Percentiles rank a stretch among this genome's conserved stretches.
Evolutionary conservation across 2,888 invertebrate species (phyloP).

Genomic region (Hipparchia semele): DNA sequence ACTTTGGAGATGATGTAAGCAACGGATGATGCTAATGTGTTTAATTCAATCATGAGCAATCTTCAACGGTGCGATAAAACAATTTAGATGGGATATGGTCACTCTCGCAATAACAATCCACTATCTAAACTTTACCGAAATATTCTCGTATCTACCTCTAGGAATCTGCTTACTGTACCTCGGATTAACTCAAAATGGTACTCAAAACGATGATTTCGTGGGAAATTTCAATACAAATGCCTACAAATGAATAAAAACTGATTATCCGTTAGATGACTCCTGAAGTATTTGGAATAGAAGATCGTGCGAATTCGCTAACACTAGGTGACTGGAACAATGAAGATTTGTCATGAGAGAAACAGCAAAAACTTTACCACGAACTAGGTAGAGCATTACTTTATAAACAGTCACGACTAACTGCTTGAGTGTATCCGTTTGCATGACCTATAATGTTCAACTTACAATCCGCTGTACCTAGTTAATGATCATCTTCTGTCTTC

Average conservation of each 20-base stretch:
- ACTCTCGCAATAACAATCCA: constrained; percentile 1
- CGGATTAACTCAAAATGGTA: neutral
- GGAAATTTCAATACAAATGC: constrained; percentile 2
- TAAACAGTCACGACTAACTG: constrained; percentile 28
- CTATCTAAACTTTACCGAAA: constrained; percentile 5
- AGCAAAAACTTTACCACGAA: constrained; percentile 27
- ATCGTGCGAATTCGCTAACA: constrained; percentile 59
- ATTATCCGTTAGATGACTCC: constrained; percentile 52
- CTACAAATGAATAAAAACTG: constrained; percentile 45
- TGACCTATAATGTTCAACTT: constrained; percentile 24
- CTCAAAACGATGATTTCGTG: neutral
- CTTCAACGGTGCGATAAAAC: constrained; percentile 37
- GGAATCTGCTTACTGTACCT: neutral
- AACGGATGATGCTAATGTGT: constrained; percentile 58
- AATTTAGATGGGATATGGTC: constrained; percentile 25
- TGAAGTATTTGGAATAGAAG: constrained; percentile 56
- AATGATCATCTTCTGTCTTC: constrained; percentile 19
- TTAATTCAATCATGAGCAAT: constrained; percentile 56
- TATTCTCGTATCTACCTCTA: neutral
- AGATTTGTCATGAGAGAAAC: constrained; percentile 26
- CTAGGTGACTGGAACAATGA: constrained; percentile 35
- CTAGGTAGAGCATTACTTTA: constrained; percentile 30
- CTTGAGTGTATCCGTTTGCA: constrained; percentile 21
- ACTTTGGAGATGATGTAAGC: constrained; percentile 58
- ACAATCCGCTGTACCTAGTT: neutral